Conservation (phyloP, 2,797 vertebrate species). For the Rhabdophis nuchalis region DNA sequence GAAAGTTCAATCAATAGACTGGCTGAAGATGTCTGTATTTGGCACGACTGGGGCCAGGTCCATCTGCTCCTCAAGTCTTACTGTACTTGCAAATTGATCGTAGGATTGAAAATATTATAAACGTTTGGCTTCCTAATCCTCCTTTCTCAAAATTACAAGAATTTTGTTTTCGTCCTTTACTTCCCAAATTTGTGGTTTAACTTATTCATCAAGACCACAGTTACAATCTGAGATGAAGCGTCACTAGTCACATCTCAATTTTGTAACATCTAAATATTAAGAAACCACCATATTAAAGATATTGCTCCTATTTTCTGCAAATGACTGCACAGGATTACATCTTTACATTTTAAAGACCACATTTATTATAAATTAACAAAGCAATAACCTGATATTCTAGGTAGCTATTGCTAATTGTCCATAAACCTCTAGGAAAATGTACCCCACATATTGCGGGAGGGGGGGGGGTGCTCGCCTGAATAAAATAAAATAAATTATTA, state of each 20-base stretch:
- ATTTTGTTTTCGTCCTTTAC: background rate
- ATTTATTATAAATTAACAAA: background rate
- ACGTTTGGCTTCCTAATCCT: background rate
- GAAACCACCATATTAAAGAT: slow-evolving; percentile 11
- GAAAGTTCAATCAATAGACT: background rate
- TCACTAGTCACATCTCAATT: background rate
- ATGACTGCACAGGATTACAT: background rate
- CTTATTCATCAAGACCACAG: background rate
- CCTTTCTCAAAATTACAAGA: background rate
- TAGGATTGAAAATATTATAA: background rate
- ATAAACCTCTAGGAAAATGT: background rate
- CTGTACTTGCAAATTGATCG: background rate
- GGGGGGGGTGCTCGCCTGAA: too few species aligned
- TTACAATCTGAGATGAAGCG: background rate
- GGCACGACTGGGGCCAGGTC: background rate
- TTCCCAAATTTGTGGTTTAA: background rate
- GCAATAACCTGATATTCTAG: background rate
- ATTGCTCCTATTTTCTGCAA: background rate
- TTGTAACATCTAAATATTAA: slow-evolving; percentile 6
- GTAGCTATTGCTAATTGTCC: background rate
- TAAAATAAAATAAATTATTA: too few species aligned
- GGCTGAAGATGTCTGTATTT: background rate
- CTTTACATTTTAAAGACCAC: background rate
- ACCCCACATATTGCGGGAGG: too few species aligned
- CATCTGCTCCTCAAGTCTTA: background rate